Percentiles rank a stretch among this genome's conserved stretches.
These are phyloP conservation scores for Galeruca laticollis DNA, from an alignment of 2,888 invertebrate genomes.

Conservation along the genomic window DNA sequence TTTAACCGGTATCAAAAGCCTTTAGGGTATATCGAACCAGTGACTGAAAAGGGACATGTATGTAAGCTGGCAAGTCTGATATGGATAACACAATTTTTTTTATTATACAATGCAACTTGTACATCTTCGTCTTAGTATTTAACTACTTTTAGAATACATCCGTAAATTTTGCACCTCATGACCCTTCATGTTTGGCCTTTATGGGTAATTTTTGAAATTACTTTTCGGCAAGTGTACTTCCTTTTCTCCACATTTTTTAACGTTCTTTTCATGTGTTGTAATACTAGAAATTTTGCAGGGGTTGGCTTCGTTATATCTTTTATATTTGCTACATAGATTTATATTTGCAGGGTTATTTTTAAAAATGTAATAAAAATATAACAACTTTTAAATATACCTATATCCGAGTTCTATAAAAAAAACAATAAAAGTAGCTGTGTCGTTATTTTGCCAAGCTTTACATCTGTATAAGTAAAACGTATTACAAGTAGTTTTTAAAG, in stretches of 20 bases:
- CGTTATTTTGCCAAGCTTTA: background rate
- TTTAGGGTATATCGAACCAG: slow-evolving; percentile 33
- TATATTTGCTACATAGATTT: background rate
- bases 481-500: too few species aligned
- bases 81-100: slow-evolving; percentile 27
- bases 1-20: slow-evolving; percentile 28
- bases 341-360: background rate
- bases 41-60: slow-evolving; percentile 31
- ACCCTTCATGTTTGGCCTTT: slow-evolving; percentile 28
- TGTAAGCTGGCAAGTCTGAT: slow-evolving; percentile 27
- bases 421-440: background rate
- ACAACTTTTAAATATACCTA: background rate
- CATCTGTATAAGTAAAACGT: background rate
- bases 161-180: slow-evolving; percentile 33
- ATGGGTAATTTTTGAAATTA: slow-evolving; percentile 35
- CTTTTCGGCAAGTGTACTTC: slow-evolving; percentile 30
- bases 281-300: slow-evolving; percentile 5
- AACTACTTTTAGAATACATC: slow-evolving; percentile 39
- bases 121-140: slow-evolving; percentile 41
- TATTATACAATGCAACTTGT: slow-evolving; percentile 46
- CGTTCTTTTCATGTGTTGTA: slow-evolving; percentile 24
- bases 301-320: background rate
- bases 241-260: slow-evolving; percentile 27
- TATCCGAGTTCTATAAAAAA: slow-evolving; percentile 4
- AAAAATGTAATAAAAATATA: background rate